phyloP scores from a whole-genome alignment of 2,888 invertebrate species.

The Meandrusa payeni region DNA sequence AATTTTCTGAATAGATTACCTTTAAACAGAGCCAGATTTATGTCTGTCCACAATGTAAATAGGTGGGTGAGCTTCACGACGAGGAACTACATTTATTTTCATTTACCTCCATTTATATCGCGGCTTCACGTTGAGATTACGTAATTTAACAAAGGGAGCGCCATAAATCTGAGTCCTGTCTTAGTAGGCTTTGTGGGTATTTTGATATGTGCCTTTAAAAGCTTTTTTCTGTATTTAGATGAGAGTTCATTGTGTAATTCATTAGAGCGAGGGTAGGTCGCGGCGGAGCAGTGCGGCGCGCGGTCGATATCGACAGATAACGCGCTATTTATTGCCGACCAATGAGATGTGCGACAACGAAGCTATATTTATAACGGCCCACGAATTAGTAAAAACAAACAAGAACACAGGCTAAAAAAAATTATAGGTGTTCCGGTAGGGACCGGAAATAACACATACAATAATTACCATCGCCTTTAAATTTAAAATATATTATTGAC shows the following conservation, averaged over 20 bases:
- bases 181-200: conserved; percentile 80
- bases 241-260: conserved; percentile 81
- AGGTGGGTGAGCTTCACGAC: conserved; percentile 69
- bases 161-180: conserved; percentile 78
- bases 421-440: conserved; percentile 13
- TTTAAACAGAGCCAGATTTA: conserved; percentile 71
- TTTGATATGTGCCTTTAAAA: conserved; percentile 82
- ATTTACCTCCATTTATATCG: conserved; percentile 78
- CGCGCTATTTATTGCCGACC: conserved; percentile 69
- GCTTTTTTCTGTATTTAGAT: conserved; percentile 82
- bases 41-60: conserved; percentile 69
- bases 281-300: conserved; percentile 58
- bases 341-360: conserved; percentile 67
- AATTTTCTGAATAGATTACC: conserved; percentile 76
- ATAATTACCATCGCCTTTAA: too few species aligned
- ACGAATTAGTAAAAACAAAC: conserved; percentile 70
- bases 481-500: too few species aligned
- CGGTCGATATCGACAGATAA: conserved; percentile 77
- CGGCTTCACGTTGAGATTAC: conserved; percentile 80
- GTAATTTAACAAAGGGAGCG: conserved; percentile 78
- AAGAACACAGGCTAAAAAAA: conserved; percentile 42
- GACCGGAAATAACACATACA: too few species aligned
- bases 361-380: conserved; percentile 64
- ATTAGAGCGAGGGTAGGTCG: conserved; percentile 75
- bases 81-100: conserved; percentile 80